Evolutionary conservation across 2,888 invertebrate genomes (phyloP).

Genomic region (Drosophila leonis): DNA sequence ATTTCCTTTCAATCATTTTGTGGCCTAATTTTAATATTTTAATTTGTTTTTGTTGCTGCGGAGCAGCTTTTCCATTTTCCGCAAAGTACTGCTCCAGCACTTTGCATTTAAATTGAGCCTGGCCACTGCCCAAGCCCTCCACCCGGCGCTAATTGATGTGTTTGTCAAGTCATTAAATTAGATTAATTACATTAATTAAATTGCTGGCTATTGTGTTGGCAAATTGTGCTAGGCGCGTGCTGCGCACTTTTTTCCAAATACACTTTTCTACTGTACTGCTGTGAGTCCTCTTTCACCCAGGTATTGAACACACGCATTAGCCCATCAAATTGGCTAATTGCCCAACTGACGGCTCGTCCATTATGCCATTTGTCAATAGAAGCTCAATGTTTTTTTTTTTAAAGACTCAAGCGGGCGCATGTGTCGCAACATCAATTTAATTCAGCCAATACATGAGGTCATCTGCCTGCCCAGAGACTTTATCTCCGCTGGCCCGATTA

Average conservation of each 20-base stretch:
- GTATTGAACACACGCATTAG: slow-evolving; percentile 28
- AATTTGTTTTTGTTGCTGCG: slow-evolving; percentile 64
- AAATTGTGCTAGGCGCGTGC: slow-evolving; percentile 32
- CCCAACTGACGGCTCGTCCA: slow-evolving; percentile 45
- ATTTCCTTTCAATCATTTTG: slow-evolving; percentile 80
- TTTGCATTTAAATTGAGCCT: slow-evolving; percentile 74
- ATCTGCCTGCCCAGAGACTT: not conserved
- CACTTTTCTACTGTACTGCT: not conserved
- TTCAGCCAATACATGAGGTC: not conserved
- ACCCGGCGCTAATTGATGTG: slow-evolving; percentile 77
- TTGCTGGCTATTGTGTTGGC: slow-evolving; percentile 42
- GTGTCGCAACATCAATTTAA: slow-evolving; percentile 1
- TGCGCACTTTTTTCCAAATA: slow-evolving; percentile 4
- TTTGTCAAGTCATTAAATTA: slow-evolving; percentile 82
- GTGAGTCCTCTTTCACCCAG: slow-evolving; percentile 15
- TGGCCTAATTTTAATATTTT: slow-evolving; percentile 83
- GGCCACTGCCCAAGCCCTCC: not conserved
- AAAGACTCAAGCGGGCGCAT: not conserved
- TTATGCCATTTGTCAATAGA: slow-evolving; percentile 56
- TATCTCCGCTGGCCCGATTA: not conserved
- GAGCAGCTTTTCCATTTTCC: slow-evolving; percentile 44
- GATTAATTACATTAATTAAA: slow-evolving; percentile 83
- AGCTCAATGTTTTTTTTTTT: slow-evolving; percentile 19
- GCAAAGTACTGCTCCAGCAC: slow-evolving; percentile 47
- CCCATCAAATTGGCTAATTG: slow-evolving; percentile 65